phyloP scores from a whole-genome alignment of 2,797 vertebrate species.

The Tympanoctomys barrerae region DNA sequence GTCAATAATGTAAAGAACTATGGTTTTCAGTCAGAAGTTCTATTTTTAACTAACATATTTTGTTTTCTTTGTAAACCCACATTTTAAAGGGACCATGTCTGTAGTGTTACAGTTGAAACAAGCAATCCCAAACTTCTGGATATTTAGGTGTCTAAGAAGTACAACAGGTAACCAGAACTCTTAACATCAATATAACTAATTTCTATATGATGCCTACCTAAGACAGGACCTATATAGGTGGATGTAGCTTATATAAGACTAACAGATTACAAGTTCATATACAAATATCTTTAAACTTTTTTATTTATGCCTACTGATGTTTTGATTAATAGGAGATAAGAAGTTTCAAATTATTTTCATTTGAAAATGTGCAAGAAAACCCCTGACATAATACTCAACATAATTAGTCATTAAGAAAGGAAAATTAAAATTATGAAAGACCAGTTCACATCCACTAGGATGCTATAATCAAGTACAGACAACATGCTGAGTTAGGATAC shows the following conservation, averaged over 20 bases:
- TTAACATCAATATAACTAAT: not conserved
- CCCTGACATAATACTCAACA: not conserved
- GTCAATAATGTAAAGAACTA: not conserved
- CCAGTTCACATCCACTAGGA: not conserved
- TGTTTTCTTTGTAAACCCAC: not conserved
- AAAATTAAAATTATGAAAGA: not conserved
- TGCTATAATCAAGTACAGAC: not conserved
- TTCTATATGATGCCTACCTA: not conserved
- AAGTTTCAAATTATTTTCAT: not conserved
- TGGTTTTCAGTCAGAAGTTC: not conserved
- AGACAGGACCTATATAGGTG: not conserved
- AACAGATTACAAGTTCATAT: not conserved
- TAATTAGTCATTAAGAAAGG: not conserved
- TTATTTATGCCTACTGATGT: not conserved
- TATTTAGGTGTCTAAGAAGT: not conserved
- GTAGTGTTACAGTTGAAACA: not conserved
- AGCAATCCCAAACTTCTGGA: not conserved
- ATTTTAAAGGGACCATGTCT: not conserved
- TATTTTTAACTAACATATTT: not conserved
- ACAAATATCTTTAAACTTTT: conserved; percentile 13
- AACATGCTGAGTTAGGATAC: not conserved
- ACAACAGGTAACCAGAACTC: not conserved
- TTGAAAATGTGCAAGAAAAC: not conserved
- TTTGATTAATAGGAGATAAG: not conserved
- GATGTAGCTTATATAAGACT: not conserved